These are phyloP conservation scores for Eurypyga helias DNA, from an alignment of 2,113 vertebrate genomes.

Conservation along the genomic window DNA sequence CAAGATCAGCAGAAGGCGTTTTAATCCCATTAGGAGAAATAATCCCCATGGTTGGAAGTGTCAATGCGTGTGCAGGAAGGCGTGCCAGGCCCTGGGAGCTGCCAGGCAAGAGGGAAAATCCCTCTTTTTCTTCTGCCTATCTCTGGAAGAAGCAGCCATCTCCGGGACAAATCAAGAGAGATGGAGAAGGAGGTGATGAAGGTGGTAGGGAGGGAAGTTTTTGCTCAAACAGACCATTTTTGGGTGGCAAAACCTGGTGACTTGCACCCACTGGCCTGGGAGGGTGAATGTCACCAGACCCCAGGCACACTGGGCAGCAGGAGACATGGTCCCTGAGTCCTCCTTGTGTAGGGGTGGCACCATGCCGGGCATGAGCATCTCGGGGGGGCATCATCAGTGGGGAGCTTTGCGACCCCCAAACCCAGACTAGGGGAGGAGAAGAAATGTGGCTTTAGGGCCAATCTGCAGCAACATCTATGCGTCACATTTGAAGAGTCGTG, in stretches of 20 bases:
- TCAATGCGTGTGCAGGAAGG: accelerated
- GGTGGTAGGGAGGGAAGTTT: background rate
- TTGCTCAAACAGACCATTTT: background rate
- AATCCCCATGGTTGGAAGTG: background rate
- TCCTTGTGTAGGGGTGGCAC: accelerated
- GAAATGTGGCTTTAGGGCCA: background rate
- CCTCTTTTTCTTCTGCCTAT: background rate
- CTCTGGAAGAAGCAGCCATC: background rate
- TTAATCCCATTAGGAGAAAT: background rate
- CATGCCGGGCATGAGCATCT: accelerated
- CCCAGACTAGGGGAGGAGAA: background rate
- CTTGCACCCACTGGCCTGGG: background rate
- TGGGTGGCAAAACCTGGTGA: background rate
- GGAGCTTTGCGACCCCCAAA: background rate
- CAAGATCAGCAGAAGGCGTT: background rate
- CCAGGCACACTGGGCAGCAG: background rate
- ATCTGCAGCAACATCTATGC: background rate
- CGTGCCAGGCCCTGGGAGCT: background rate
- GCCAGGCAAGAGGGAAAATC: background rate
- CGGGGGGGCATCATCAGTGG: background rate
- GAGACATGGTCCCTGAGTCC: background rate
- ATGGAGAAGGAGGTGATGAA: background rate
- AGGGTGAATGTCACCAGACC: background rate
- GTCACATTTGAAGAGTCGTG: no score
- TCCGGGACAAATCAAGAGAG: background rate